Percentiles rank a stretch among this genome's conserved stretches.
phyloP scores from a whole-genome alignment of 2,797 vertebrate species.

The Furcifer pardalis region DNA sequence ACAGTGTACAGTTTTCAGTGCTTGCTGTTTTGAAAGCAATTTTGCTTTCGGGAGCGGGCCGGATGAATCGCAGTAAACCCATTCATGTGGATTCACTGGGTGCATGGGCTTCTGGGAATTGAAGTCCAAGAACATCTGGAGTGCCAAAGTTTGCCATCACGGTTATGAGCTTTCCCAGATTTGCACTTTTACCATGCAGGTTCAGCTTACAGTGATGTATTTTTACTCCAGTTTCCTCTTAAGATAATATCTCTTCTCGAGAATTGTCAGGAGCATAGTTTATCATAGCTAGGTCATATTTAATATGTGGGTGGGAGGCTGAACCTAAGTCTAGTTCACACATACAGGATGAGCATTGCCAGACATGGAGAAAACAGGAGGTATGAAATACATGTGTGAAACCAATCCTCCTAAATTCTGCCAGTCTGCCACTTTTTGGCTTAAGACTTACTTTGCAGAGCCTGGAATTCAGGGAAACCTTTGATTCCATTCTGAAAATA shows the following conservation, averaged over 20 bases:
- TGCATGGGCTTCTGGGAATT: too few relatives aligned
- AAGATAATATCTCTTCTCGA: not conserved
- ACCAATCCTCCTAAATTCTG: not conserved
- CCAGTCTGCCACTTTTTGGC: too few relatives aligned
- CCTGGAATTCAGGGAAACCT: not conserved
- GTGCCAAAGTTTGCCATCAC: too few relatives aligned
- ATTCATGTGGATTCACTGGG: too few relatives aligned
- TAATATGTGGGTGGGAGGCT: not conserved
- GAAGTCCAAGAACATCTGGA: too few relatives aligned
- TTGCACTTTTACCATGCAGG: not conserved
- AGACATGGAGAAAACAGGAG: not conserved
- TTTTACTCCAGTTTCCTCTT: not conserved
- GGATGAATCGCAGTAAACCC: too few relatives aligned
- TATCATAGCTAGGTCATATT: not conserved
- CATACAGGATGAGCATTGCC: not conserved
- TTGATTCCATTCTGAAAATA: not conserved
- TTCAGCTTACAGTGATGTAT: not conserved
- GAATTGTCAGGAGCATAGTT: not conserved
- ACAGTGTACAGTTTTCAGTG: not conserved
- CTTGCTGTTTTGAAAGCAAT: not conserved
- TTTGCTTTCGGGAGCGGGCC: too few relatives aligned
- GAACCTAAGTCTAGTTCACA: not conserved
- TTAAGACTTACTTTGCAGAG: not conserved
- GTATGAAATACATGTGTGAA: not conserved
- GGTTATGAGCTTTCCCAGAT: not conserved